Evolutionary conservation across 1,140 invertebrate genomes (phyloP).

Genomic region (Phymastichus coffea): DNA sequence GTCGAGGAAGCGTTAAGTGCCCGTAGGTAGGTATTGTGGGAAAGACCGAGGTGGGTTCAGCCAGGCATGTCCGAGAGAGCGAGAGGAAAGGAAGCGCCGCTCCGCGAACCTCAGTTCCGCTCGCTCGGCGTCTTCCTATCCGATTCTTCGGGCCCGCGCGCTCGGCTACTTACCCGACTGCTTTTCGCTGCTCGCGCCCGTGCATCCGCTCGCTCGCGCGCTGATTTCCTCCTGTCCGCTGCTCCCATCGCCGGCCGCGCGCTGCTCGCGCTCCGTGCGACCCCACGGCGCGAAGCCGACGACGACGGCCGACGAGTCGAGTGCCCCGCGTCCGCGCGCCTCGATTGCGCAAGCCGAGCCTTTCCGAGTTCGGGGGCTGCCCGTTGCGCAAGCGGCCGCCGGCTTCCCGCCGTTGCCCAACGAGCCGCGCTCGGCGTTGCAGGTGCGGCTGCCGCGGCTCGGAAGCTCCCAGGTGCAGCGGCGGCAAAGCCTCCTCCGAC

Average conservation of each 20-base stretch:
- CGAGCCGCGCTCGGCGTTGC: neutral
- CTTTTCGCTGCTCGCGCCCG: neutral
- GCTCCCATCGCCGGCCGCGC: slow-evolving; percentile 13
- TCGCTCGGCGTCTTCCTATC: slow-evolving; percentile 48
- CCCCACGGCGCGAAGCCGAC: too few relatives aligned
- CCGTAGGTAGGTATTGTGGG: too few relatives aligned
- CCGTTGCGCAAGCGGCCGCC: neutral
- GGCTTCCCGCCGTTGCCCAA: slow-evolving; percentile 22
- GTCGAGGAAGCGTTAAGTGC: too few relatives aligned
- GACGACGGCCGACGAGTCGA: too few relatives aligned
- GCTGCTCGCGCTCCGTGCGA: too few relatives aligned
- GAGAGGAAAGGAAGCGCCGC: slow-evolving; percentile 53
- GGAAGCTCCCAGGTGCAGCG: too few relatives aligned
- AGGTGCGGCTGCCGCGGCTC: too few relatives aligned
- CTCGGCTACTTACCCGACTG: neutral
- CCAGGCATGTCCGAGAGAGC: slow-evolving; percentile 52
- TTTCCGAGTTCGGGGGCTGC: neutral
- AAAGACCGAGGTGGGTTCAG: slow-evolving; percentile 45
- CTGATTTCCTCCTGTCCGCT: slow-evolving; percentile 15
- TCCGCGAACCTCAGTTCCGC: slow-evolving; percentile 53
- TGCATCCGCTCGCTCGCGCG: slow-evolving; percentile 22
- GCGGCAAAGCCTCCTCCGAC: too few relatives aligned
- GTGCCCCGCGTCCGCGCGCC: neutral
- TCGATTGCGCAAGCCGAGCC: slow-evolving; percentile 17
- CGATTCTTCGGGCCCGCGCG: slow-evolving; percentile 19